These are phyloP conservation scores for Ichneumoninae sp. DNA, from an alignment of 2,888 invertebrate species.

Conservation along the genomic window DNA sequence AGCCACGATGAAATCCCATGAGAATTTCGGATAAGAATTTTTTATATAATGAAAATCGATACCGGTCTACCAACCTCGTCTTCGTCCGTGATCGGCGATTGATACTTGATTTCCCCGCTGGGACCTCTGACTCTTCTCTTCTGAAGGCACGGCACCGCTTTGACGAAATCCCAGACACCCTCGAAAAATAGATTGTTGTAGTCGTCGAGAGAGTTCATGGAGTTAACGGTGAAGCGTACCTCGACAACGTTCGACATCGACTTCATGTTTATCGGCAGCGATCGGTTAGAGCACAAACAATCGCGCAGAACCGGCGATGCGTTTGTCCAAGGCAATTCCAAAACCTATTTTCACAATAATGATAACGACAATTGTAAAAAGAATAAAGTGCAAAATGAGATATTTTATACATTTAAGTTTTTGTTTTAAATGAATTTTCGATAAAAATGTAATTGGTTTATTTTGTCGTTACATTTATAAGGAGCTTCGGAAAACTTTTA, in stretches of 20 bases:
- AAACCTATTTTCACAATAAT: slow-evolving; percentile 86
- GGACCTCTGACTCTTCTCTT: slow-evolving; percentile 90
- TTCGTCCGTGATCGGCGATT: slow-evolving; percentile 84
- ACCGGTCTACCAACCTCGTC: not conserved
- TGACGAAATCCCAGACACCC: slow-evolving; percentile 92
- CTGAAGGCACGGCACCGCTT: slow-evolving; percentile 89
- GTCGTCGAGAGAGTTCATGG: slow-evolving; percentile 94
- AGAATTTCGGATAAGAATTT: slow-evolving; percentile 3
- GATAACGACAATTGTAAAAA: not conserved
- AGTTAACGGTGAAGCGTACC: slow-evolving; percentile 91
- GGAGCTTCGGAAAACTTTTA: not conserved
- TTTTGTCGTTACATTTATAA: not conserved
- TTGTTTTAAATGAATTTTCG: not conserved
- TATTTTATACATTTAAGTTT: not conserved
- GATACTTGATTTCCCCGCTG: slow-evolving; percentile 90
- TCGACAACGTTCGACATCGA: slow-evolving; percentile 92
- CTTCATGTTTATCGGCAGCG: slow-evolving; percentile 90
- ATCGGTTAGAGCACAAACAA: slow-evolving; percentile 90
- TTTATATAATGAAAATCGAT: not conserved
- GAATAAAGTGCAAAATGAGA: not conserved
- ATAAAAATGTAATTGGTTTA: not conserved
- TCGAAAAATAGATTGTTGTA: slow-evolving; percentile 94
- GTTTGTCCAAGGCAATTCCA: slow-evolving; percentile 91
- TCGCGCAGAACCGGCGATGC: slow-evolving; percentile 90
- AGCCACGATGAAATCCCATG: slow-evolving; percentile 6